Base-by-base conservation (phyloP, 2,113 vertebrate species). In the Falcunculus frontatus region DNA sequence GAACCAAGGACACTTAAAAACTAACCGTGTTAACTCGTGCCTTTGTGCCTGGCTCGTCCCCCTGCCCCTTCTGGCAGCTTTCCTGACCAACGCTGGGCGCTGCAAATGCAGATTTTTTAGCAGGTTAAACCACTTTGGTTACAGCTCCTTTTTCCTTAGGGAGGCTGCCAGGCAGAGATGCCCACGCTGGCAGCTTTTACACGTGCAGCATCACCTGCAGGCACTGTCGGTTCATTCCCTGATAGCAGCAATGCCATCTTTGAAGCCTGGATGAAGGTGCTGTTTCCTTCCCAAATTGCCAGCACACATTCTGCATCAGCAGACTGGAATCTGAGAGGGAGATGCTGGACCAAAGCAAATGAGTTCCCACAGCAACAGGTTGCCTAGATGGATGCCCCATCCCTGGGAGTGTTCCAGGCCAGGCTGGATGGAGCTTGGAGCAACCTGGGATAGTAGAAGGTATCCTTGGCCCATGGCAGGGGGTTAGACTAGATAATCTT, bases 21-120 rank as follows among this genome's bases (percentile, higher is more conserved):
- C 41, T 29, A 35, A 77, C 39, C 1, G 0, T 11, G 47, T 50
- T 82, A 86, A 64, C 62, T 37, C 1, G 0, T 5, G 17, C 1
- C 64, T 77, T 57, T 9, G 30, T 49, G 89, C 64, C 72, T 4
- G 1, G 60, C 83, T 84, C 30, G 79, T 22, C 68, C 37, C 27
- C 0, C 0, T 44, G 52, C 39, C 47, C 76, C 77, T 42, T 39
- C 35, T 6, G 0, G 62, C 50, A 68, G 39, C 62, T 83, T 55
- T 60, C 32, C 42, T 1, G 2, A 39, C 1, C 0, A 32, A 52
- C 0, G 1, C 30, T 14, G 7, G 41, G 59, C 0, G 0, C 47
- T 81, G 77, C 47, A 76, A 62, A 83, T 2, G 25, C 26, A 50
- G 35, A 47, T 52, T 50, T 69, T 81, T 80, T 11, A 95, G 49